Evolutionary conservation across 2,113 vertebrate species (phyloP), one percentile per base, ranked within the genome.

Genomic region (Prunella himalayana): DNA sequence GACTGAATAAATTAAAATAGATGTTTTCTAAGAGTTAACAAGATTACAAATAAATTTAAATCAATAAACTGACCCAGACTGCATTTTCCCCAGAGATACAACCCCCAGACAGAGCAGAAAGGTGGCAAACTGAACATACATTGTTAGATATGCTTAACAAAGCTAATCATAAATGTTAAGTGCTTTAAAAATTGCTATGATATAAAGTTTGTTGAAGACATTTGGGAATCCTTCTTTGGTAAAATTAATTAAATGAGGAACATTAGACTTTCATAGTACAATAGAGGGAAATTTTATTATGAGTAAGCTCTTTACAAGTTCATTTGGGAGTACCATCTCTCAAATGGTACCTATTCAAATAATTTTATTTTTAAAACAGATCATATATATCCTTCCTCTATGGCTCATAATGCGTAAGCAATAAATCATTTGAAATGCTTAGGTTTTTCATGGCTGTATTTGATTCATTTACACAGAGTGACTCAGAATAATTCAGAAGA

Each of bases 161-260:
- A 60, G 61, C 23, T 77, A 81, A 63, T 50, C 4, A 2, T 86
- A 87, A 79, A 76, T 61, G 45, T 61, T 64, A 92, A 92, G 63
- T 79, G 65, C 53, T 88, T 94, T 49, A 68, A 84, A 63, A 86
- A 72, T 16, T 79, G n/a, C 33, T 77, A 15, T 44, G 57, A 91
- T 37, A 77, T 16, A 54, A 89, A 84, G n/a, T 69, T 82, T 87
- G 70, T 41, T 91, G 45, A 82, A 89, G 50, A 84, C 73, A 72
- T 82, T 81, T 86, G 53, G 45, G 73, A 95, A 91, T 91, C 45
- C 27, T 88, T 83, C 72, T 73, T 47, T 73, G 8, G 23, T 42
- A 81, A 93, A 90, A 86, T 92, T 85, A 91, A 96, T 93, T 86
- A 86, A 88, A 88, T 31, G 37, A 92, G 22, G 39, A 86, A 71